These are phyloP conservation scores for Halcyon smyrnensis DNA, from an alignment of 2,797 vertebrate genomes.

Conservation along the genomic window DNA sequence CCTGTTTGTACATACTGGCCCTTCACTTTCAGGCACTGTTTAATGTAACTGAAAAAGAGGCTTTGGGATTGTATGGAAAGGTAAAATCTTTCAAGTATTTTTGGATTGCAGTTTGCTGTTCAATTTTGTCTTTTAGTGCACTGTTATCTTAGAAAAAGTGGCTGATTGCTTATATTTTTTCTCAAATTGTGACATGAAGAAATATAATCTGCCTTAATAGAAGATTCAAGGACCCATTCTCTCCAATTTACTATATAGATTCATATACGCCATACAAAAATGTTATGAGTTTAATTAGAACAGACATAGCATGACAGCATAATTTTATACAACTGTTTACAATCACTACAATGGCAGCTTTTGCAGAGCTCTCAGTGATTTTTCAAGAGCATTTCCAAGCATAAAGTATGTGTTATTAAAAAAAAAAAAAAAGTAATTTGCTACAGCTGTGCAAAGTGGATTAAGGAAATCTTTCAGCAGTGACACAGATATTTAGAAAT, in stretches of 20 bases:
- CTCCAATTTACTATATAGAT: conserved; percentile 20
- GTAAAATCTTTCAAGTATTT: not conserved
- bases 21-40: not conserved
- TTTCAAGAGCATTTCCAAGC: conserved; percentile 39
- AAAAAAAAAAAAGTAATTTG: not conserved
- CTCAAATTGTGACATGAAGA: not conserved
- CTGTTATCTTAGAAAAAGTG: not conserved
- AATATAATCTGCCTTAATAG: conserved; percentile 40
- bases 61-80: not conserved
- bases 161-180: not conserved
- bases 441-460: conserved; percentile 37
- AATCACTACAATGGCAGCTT: conserved; percentile 41
- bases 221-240: conserved; percentile 23
- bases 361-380: not conserved
- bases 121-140: not conserved
- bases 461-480: conserved; percentile 44
- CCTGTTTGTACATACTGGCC: not conserved
- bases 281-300: conserved; percentile 39
- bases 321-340: conserved; percentile 44
- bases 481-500: conserved; percentile 27
- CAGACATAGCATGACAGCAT: conserved; percentile 47
- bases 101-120: not conserved
- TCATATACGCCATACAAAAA: conserved; percentile 1
- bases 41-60: not conserved
- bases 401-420: not conserved